A percentile compares a stretch with the other conserved stretches of the same genome.
phyloP scores from a whole-genome alignment of 2,113 vertebrate genomes.

The Aptenodytes patagonicus region DNA sequence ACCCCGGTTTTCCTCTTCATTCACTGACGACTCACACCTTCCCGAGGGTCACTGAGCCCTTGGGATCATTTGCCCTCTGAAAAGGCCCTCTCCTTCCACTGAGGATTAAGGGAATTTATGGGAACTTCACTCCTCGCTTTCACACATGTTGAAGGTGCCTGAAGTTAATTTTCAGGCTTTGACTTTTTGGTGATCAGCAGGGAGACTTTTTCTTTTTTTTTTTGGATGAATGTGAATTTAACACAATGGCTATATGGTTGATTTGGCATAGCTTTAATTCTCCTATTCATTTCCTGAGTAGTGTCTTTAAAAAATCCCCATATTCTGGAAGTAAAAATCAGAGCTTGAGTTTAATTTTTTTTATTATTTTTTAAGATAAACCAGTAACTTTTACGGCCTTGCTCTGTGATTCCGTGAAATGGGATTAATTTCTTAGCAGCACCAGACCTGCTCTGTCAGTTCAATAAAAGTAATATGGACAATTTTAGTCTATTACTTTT shows the following conservation, averaged over 20 bases:
- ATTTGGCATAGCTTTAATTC: not conserved
- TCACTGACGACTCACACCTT: not conserved
- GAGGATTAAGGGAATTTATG: not conserved
- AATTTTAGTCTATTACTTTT: slow-evolving; percentile 72
- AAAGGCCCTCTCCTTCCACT: not conserved
- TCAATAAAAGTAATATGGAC: slow-evolving; percentile 65
- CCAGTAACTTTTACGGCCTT: not conserved
- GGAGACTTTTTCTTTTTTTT: not conserved
- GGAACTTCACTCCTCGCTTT: not conserved
- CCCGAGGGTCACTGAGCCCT: rapidly evolving
- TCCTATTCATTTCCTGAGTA: not conserved
- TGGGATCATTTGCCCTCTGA: not conserved
- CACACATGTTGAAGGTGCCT: not conserved
- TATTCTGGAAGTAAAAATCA: slow-evolving; percentile 19
- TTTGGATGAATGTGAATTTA: not conserved
- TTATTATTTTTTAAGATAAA: slow-evolving; percentile 32
- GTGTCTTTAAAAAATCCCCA: not conserved
- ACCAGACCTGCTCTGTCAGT: slow-evolving; percentile 15
- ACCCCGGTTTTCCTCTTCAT: not conserved
- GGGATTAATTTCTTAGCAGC: slow-evolving; percentile 37
- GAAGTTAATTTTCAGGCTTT: slow-evolving; percentile 8
- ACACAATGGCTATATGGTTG: not conserved
- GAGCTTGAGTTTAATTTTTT: not conserved
- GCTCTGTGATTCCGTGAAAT: not conserved
- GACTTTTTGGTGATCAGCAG: not conserved